Base-by-base conservation (phyloP, 2,888 invertebrate species). In the Cantharis rufa region DNA sequence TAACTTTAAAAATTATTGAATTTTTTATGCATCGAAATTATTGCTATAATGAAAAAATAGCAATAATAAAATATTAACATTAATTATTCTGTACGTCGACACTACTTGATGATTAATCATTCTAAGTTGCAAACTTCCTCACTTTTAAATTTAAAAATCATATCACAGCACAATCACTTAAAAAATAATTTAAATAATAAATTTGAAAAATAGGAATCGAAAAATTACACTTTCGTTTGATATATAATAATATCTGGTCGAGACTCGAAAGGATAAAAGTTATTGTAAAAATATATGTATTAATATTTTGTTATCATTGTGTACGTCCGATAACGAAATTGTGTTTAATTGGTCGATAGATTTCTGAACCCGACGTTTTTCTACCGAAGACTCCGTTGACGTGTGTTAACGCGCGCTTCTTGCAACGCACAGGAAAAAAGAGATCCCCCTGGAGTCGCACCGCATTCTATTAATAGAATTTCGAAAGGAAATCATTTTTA, bases 401-500 rank as follows among this genome's bases (percentile, higher is more conserved):
- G 15, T 32, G 16, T 73, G 28, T 69, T 16, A 61, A 75, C 62
- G 63, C 16, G 61, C 70, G 70, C 71, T 18, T 63, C 69, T 64
- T 64, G 28, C 61, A 68, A 48, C 32, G 10, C 62, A 74, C 70
- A 62, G 68, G 48, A 73, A 70, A 62, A 74, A 73, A 76, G 70
- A 76, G 76, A 73, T 76, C 78, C 79, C 79, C 77, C 72, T 74
- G 69, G 70, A 77, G 79, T 74, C 75, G 61, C 64, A 62, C 11
- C 62, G 62, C 18, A 21, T 62, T 9, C 79, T 79, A 79, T 75
- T 75, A 70, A 79, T 79, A 79, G 77, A 68, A 71, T 70, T 79
- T 79, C 75, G 77, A 75, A 72, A 76, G 76, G 76, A 78, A 78
- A 78, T 61, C 16, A 48, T 48, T 48, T 48, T 48, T 48, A 48